Evolutionary conservation across 2,113 vertebrate species (phyloP).

Genomic region (Petrocephalus zakoni): DNA sequence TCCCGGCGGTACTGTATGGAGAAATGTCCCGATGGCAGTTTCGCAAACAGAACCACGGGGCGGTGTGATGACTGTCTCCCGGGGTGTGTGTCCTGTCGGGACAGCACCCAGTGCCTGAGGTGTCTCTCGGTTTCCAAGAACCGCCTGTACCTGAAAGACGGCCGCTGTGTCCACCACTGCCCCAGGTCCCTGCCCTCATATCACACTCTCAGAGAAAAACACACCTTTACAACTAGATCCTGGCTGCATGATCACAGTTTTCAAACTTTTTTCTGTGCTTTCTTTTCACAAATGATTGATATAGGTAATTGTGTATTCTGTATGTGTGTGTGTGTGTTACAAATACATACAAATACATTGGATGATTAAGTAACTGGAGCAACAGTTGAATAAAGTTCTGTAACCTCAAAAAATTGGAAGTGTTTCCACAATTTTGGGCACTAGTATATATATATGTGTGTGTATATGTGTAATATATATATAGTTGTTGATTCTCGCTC

Average conservation of each 20-base stretch:
- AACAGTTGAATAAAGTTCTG: too few species aligned
- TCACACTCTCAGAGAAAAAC: background rate
- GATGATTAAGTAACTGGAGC: too few species aligned
- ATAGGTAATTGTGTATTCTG: background rate
- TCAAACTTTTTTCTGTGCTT: background rate
- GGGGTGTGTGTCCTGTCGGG: slow-evolving; percentile 64
- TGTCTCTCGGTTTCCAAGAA: slow-evolving; percentile 50
- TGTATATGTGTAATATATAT: background rate
- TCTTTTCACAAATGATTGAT: background rate
- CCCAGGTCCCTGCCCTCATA: slow-evolving; percentile 45
- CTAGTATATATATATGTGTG: background rate
- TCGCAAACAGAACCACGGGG: slow-evolving; percentile 54
- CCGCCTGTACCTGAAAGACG: slow-evolving; percentile 64
- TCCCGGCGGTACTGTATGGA: slow-evolving; percentile 50
- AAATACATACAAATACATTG: too few species aligned
- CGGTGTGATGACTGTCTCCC: slow-evolving; percentile 69
- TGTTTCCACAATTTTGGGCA: too few species aligned
- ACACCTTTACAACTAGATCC: background rate
- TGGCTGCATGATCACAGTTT: background rate
- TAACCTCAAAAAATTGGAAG: too few species aligned
- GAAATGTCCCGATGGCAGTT: slow-evolving; percentile 66
- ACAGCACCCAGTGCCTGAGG: slow-evolving; percentile 51
- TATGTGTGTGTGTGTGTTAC: too few species aligned
- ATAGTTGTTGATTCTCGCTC: background rate
- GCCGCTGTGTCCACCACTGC: slow-evolving; percentile 66